These are phyloP conservation scores for Laothoe populi DNA, from an alignment of 2,888 invertebrate species.

Conservation along the genomic window DNA sequence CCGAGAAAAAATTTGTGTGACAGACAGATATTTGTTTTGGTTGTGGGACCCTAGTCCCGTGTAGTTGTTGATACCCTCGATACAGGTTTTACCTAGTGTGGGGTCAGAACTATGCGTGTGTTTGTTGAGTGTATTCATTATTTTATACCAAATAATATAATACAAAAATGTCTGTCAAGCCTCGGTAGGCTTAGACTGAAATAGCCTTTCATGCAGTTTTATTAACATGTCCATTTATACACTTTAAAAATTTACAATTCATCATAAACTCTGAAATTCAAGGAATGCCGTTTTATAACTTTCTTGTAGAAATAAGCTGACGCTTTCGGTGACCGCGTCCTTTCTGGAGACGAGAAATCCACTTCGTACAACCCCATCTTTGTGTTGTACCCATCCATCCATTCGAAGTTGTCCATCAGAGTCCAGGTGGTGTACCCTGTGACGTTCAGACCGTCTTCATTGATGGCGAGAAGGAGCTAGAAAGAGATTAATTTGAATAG, in stretches of 20 bases:
- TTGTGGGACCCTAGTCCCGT: too few species aligned
- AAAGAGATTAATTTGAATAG: not conserved
- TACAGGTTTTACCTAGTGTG: too few species aligned
- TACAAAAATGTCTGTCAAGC: too few species aligned
- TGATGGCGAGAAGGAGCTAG: constrained; percentile 43
- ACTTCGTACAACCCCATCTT: constrained; percentile 81
- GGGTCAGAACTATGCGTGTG: too few species aligned
- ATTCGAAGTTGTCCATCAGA: constrained; percentile 91
- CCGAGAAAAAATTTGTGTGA: too few species aligned
- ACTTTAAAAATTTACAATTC: not conserved
- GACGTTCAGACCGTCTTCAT: constrained; percentile 83
- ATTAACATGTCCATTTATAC: too few species aligned
- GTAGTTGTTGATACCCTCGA: too few species aligned
- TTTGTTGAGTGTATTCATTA: too few species aligned
- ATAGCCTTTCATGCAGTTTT: too few species aligned
- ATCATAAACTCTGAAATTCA: not conserved
- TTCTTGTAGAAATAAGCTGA: constrained; percentile 36
- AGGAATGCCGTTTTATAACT: constrained; percentile 39
- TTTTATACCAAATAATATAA: too few species aligned
- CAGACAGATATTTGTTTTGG: too few species aligned
- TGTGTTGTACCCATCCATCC: constrained; percentile 73
- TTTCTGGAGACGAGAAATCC: constrained; percentile 45
- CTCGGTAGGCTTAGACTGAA: too few species aligned
- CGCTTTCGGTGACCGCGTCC: constrained; percentile 35
- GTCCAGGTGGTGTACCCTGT: constrained; percentile 89